Percentiles rank a stretch among this genome's conserved stretches.
These are phyloP conservation scores for Caenorhabditis afra DNA, from an alignment of 2,888 invertebrate species.

Conservation along the genomic window DNA sequence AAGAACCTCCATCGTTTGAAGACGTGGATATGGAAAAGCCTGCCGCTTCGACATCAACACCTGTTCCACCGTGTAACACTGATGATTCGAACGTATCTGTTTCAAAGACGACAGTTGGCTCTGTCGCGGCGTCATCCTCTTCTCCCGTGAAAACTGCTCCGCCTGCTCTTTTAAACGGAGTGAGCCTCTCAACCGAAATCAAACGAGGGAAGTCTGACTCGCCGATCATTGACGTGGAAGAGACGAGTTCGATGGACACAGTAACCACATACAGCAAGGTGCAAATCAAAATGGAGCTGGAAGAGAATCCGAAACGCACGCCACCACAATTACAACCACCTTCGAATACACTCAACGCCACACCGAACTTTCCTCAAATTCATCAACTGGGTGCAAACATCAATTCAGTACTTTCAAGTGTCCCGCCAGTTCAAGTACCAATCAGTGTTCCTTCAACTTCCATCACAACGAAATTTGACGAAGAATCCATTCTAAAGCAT, in stretches of 20 bases:
- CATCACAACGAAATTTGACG: too few relatives aligned
- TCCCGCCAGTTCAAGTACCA: too few relatives aligned
- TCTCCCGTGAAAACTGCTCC: background rate
- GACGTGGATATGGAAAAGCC: too few relatives aligned
- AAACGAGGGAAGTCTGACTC: background rate
- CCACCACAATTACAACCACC: too few relatives aligned
- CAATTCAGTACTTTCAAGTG: too few relatives aligned
- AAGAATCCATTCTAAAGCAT: constrained; percentile 12
- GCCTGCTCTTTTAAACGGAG: background rate
- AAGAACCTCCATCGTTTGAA: background rate
- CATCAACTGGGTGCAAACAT: too few relatives aligned
- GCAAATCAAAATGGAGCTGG: background rate
- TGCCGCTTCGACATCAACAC: background rate
- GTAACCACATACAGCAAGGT: background rate
- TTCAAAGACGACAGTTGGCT: too few relatives aligned
- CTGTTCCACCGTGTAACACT: background rate
- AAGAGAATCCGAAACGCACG: background rate
- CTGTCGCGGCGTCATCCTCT: too few relatives aligned
- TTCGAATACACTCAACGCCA: too few relatives aligned
- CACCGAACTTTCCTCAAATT: too few relatives aligned
- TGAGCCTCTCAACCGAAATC: background rate
- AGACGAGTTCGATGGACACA: background rate
- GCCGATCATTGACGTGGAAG: constrained; percentile 1
- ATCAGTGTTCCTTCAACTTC: too few relatives aligned
- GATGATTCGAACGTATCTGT: too few relatives aligned